A percentile compares a stretch with the other conserved stretches of the same genome.
These are phyloP conservation scores for Brenthis ino DNA, from an alignment of 2,888 invertebrate species.

Conservation along the genomic window DNA sequence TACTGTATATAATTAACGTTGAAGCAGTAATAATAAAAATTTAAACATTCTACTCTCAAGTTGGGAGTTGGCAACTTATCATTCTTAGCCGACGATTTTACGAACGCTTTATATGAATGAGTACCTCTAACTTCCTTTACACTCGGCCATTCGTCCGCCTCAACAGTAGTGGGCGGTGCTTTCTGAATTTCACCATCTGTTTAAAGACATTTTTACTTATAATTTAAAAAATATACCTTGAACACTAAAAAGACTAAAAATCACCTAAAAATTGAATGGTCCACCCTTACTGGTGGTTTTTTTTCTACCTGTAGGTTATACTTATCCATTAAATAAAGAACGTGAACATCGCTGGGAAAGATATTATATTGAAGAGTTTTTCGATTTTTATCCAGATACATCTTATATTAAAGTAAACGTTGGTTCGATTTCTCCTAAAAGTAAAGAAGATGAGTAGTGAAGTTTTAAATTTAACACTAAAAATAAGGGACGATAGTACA, in stretches of 20 bases:
- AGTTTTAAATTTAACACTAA: constrained; percentile 37
- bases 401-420: too few species aligned
- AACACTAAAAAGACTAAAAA: too few species aligned
- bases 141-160: constrained; percentile 75
- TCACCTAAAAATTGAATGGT: too few species aligned
- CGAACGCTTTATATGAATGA: constrained; percentile 9
- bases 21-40: constrained; percentile 13
- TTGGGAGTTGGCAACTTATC: constrained; percentile 9
- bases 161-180: constrained; percentile 54
- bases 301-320: too few species aligned
- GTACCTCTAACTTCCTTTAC: constrained; percentile 75
- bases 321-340: too few species aligned
- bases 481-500: constrained; percentile 37
- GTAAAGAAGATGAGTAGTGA: constrained; percentile 31
- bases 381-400: too few species aligned
- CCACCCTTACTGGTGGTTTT: too few species aligned
- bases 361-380: too few species aligned
- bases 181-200: constrained; percentile 68
- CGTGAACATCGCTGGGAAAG: too few species aligned
- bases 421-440: neutral
- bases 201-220: constrained; percentile 25
- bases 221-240: too few species aligned
- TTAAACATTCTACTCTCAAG: constrained; percentile 14
- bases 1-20: neutral
- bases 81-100: constrained; percentile 8